Evolutionary conservation across 2,888 invertebrate genomes (phyloP).

Genomic region (Tenthredo scrophulariae): DNA sequence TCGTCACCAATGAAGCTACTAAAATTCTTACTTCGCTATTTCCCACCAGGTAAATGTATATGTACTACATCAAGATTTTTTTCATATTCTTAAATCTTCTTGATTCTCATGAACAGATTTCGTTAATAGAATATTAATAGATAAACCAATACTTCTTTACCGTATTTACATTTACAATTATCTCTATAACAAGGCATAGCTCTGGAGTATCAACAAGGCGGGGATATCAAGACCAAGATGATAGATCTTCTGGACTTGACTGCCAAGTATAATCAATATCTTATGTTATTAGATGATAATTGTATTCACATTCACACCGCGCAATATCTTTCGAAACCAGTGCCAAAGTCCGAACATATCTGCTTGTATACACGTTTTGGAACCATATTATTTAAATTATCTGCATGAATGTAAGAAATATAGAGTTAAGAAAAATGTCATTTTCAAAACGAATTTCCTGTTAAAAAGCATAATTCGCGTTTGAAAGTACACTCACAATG

Average conservation of each 20-base stretch:
- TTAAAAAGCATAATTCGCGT: background rate
- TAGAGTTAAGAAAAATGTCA: no score
- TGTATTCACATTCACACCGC: background rate
- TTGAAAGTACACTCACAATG: background rate
- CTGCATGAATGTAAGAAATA: background rate
- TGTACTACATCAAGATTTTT: slow-evolving; percentile 35
- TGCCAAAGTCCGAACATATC: background rate
- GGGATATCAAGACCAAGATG: slow-evolving; percentile 81
- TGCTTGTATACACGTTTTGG: no score
- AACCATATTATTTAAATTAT: no score
- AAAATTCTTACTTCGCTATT: slow-evolving; percentile 86
- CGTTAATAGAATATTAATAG: background rate
- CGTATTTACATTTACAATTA: slow-evolving; percentile 44
- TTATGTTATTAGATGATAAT: slow-evolving; percentile 34
- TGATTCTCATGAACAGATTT: background rate
- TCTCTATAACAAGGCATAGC: slow-evolving; percentile 79
- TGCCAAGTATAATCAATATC: slow-evolving; percentile 79
- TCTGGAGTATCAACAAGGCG: slow-evolving; percentile 82
- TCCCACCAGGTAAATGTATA: slow-evolving; percentile 83
- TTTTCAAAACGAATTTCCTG: no score
- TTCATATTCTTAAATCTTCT: background rate
- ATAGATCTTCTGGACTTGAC: slow-evolving; percentile 85
- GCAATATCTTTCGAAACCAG: slow-evolving; percentile 33
- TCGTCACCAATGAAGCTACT: slow-evolving; percentile 82
- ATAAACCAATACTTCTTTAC: background rate